Base-by-base conservation (phyloP, 1,140 invertebrate genomes). In the Chironomus striatipennis region DNA sequence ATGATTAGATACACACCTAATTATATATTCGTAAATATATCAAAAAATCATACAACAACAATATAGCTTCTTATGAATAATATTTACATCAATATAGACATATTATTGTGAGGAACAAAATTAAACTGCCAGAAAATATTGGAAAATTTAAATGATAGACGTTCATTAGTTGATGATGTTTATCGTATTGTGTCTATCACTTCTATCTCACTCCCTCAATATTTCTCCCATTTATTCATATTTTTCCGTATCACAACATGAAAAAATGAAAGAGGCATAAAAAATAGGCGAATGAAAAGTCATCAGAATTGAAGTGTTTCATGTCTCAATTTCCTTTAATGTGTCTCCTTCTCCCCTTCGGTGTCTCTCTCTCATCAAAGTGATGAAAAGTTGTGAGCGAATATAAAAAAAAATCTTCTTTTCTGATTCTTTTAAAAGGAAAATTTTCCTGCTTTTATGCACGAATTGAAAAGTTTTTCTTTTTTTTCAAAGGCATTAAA, bases 261-360 rank as follows among this genome's bases (percentile, higher is more conserved):
- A 34, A 34, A 34, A 34, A 34, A 34, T 34, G 24, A 34, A 34
- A 57, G 12, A 57, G 12, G 47, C 47, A 57, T 12, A 5, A 34
- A n/a, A 34, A 34, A 34, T 34, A 34, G 24, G 24, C 1, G 24
- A 34, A 34, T 34, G 24, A 57, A 57, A 57, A 57, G 47, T 57
- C 47, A 57, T 57, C 47, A 57, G 47, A 57, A 57, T 57, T 57
- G 47, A 57, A 57, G 47, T 57, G 47, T 57, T 34, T 34, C 47
- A n/a, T 57, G 47, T 57, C 47, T 57, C 47, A 57, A 57, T 57
- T 57, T 57, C 47, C 47, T 57, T 57, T 57, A 57, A 57, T 57
- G 47, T 57, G 47, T 57, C 47, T 34, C 24, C 24, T 34, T 34
- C 24, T 34, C 24, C 24, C 24, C 24, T 34, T 34, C 24, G 5